These are phyloP conservation scores for Bugulina stolonifera DNA, from an alignment of 2,888 invertebrate species.

Conservation along the genomic window DNA sequence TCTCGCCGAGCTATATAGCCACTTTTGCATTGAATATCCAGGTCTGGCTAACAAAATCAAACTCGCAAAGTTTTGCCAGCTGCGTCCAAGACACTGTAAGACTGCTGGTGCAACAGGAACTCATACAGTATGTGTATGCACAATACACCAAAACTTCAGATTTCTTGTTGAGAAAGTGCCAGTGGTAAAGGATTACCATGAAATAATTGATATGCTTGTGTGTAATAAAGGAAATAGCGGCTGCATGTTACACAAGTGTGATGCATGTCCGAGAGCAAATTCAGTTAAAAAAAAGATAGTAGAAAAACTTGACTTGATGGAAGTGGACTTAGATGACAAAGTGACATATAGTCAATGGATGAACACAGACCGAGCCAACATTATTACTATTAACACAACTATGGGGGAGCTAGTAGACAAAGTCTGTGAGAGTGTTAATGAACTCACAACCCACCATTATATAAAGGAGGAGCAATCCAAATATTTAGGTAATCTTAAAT, in stretches of 20 bases:
- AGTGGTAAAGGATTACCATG: not conserved
- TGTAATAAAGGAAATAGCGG: too few relatives aligned
- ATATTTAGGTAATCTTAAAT: not conserved
- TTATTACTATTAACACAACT: too few relatives aligned
- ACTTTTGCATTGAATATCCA: not conserved
- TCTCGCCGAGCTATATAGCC: not conserved
- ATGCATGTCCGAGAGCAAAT: not conserved
- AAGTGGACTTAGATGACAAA: too few relatives aligned
- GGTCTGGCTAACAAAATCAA: not conserved
- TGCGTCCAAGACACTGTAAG: not conserved
- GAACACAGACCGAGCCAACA: too few relatives aligned
- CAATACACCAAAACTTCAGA: not conserved
- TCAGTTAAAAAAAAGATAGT: too few relatives aligned
- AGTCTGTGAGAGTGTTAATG: too few relatives aligned
- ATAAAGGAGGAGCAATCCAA: not conserved
- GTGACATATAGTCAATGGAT: too few relatives aligned
- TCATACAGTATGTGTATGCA: not conserved
- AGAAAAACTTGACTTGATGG: not conserved
- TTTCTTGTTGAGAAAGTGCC: not conserved
- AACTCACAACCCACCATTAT: not conserved
- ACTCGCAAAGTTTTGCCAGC: not conserved
- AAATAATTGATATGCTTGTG: not conserved
- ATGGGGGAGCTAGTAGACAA: too few relatives aligned
- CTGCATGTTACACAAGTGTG: not conserved
- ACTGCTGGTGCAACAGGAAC: not conserved